Percentiles rank a stretch among this genome's conserved stretches.
Evolutionary conservation across 2,797 vertebrate genomes (phyloP).

Genomic region (Rhincodon typus): DNA sequence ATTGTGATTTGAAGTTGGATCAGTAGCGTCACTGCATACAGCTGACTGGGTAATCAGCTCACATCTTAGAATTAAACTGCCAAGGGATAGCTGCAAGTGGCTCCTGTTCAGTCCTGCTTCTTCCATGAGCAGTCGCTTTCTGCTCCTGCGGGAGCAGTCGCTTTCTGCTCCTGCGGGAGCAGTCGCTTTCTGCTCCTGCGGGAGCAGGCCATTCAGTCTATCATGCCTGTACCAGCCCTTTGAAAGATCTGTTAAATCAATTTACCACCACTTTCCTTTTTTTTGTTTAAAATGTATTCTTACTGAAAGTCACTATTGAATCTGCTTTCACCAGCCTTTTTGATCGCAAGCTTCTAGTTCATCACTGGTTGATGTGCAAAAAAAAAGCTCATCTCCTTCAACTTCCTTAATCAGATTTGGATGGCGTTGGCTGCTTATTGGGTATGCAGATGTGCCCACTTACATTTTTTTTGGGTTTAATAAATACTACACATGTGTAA

Average conservation of each 20-base stretch:
- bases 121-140: not conserved
- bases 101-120: not conserved
- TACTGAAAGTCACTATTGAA: not conserved
- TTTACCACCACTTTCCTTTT: not conserved
- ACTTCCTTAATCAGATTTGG: not conserved
- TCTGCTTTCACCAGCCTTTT: not conserved
- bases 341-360: not conserved
- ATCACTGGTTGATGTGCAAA: accelerated
- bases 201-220: not conserved
- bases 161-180: not conserved
- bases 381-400: not conserved
- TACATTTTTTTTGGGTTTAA: not conserved
- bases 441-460: not conserved
- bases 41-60: not conserved
- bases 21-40: not conserved
- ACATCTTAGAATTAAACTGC: not conserved
- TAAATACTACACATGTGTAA: not conserved
- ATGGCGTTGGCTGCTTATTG: too few relatives aligned
- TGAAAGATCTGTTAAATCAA: not conserved
- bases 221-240: not conserved
- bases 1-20: not conserved
- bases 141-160: not conserved
- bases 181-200: not conserved
- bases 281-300: not conserved
- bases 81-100: not conserved